phyloP scores from a whole-genome alignment of 2,113 vertebrate species.

The Struthidea cinerea region DNA sequence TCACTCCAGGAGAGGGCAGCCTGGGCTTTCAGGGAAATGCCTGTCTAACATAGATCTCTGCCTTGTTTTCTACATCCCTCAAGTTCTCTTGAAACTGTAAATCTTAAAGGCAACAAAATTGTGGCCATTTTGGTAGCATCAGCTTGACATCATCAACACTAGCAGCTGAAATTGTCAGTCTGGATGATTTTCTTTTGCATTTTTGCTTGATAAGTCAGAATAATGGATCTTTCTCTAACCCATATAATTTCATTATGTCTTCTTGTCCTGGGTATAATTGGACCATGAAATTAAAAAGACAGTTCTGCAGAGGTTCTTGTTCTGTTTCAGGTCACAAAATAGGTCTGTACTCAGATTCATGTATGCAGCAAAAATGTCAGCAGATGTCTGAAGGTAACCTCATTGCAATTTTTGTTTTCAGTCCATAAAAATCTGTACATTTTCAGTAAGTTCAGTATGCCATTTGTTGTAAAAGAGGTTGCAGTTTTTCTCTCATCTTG shows the following conservation, averaged over 20 bases:
- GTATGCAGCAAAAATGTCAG: not conserved
- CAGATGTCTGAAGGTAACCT: not conserved
- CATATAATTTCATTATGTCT: not conserved
- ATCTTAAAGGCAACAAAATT: not conserved
- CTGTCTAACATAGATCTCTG: not conserved
- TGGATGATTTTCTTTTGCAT: not conserved
- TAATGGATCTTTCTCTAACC: not conserved
- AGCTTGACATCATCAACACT: not conserved
- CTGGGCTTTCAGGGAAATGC: not conserved
- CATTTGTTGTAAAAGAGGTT: not conserved
- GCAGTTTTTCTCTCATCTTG: not conserved
- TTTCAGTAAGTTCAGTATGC: not conserved
- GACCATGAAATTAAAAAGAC: not conserved
- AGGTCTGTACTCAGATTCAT: not conserved
- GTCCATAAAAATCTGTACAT: not conserved
- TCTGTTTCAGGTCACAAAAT: not conserved
- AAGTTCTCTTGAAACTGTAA: not conserved
- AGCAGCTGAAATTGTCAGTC: not conserved
- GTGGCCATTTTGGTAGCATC: not conserved
- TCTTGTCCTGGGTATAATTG: not conserved
- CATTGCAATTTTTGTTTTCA: not conserved
- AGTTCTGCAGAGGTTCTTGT: not conserved
- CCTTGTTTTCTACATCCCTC: not conserved
- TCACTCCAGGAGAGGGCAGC: slow-evolving; percentile 32
- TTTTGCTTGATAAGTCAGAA: not conserved